Base-by-base conservation (phyloP, 2,888 invertebrate genomes). In the Fabriciana adippe region DNA sequence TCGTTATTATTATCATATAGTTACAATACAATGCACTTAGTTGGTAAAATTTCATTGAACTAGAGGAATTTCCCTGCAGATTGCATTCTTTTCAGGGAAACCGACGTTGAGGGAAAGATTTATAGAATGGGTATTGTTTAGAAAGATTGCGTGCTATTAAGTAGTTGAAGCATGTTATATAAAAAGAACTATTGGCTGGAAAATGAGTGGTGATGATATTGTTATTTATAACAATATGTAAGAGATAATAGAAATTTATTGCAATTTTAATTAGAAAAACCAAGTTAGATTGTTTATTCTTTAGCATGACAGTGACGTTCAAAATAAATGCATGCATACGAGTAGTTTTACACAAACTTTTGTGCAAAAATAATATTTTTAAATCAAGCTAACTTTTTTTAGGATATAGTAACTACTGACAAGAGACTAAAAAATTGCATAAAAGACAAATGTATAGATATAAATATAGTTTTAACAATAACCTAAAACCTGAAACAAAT, bases 151-250 rank as follows among this genome's bases (percentile, higher is more conserved):
- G 61, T 4, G n/a, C 59, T 26, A 59, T 59, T 59, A 59, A 48
- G 16, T 59, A 26, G n/a, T 21, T 59, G 59, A 26, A 59, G 59
- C 59, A 48, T 59, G 59, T 48, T 59, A 47, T 41, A 41, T 59
- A 11, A 59, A 59, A 59, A 48, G n/a, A 16, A 59, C 59, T 59
- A 59, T 59, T 59, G 59, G 59, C 59, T 59, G 59, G 59, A 59
- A 59, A 59, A 59, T 59, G 59, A 5, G 26, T 48, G 26, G 59
- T 6, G 48, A 41, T 41, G 35, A 59, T 59, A 59, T 59, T 59
- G 48, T 59, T 48, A 41, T 59, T 26, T 31, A 48, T 47, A 48
- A 57, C 47, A 26, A 59, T 26, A 13, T 16, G 31, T 48, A 31
- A 47, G 59, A 59, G 26, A 48, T 48, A 48, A n/a, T 26, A 59